Evolutionary conservation across 2,113 vertebrate species (phyloP).

Genomic region (Aepyceros melampus): DNA sequence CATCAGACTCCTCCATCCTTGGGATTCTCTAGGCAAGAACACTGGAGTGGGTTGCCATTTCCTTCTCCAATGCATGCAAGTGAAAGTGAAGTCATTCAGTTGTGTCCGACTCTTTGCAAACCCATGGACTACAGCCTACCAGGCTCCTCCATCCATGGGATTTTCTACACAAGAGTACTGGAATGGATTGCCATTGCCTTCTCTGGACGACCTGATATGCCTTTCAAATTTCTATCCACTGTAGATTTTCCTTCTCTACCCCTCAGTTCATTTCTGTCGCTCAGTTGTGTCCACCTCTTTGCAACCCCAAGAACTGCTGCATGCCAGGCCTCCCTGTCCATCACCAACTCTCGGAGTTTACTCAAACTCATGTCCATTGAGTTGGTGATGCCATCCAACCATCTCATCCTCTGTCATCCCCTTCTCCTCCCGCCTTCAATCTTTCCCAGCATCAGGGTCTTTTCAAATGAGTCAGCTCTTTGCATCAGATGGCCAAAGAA

Average conservation of each 20-base stretch:
- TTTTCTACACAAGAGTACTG: too few relatives aligned
- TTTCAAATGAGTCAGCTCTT: too few relatives aligned
- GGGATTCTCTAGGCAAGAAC: background rate
- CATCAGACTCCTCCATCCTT: background rate
- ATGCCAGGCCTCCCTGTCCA: background rate
- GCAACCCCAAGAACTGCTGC: background rate
- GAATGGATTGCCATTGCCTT: too few relatives aligned
- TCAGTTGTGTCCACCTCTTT: background rate
- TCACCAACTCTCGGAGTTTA: background rate
- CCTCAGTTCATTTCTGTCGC: background rate
- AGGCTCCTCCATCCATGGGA: too few relatives aligned
- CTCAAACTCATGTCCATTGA: background rate
- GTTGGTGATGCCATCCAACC: background rate
- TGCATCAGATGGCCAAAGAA: too few relatives aligned
- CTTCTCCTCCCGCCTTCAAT: too few relatives aligned
- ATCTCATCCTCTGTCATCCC: background rate
- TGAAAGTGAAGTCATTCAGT: background rate
- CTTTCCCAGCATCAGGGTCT: too few relatives aligned
- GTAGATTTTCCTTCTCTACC: background rate
- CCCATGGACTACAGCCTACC: background rate
- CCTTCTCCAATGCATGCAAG: background rate
- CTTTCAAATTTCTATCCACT: background rate
- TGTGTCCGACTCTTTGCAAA: fast-evolving
- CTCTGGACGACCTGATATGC: background rate
- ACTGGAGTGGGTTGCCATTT: background rate